Evolutionary conservation across 1,140 invertebrate genomes (phyloP).

Genomic region (Protaetia brevitarsis): DNA sequence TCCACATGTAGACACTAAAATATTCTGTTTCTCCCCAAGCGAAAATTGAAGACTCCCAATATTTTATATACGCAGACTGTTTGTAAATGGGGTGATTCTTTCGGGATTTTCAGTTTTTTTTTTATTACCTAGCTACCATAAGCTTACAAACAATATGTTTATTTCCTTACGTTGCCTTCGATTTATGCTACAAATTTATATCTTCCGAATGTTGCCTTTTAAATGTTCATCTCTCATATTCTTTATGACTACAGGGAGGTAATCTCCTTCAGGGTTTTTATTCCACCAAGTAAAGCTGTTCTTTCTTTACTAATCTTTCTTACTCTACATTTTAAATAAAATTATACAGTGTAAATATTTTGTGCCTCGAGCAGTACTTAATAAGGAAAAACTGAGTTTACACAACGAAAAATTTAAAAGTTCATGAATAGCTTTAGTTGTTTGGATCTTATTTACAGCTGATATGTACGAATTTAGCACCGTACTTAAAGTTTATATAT

Average conservation of each 20-base stretch:
- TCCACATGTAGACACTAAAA: background rate
- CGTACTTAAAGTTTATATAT: background rate
- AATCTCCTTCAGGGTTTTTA: no score
- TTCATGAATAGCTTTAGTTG: background rate
- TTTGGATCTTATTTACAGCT: conserved; percentile 2
- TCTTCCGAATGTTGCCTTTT: no score
- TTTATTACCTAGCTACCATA: background rate
- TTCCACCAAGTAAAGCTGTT: no score
- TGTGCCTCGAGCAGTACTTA: background rate
- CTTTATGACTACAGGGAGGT: no score
- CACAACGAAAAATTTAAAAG: background rate
- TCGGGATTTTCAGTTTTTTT: background rate
- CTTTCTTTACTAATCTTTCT: no score
- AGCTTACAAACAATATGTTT: background rate
- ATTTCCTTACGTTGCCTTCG: background rate
- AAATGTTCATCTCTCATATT: no score
- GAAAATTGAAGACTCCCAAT: background rate
- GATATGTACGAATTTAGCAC: background rate
- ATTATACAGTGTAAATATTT: no score
- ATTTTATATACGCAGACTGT: background rate
- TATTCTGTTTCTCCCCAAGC: background rate
- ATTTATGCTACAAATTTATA: background rate
- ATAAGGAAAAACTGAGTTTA: background rate
- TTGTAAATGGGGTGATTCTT: background rate
- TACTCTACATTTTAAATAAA: no score